Conservation (phyloP, 2,797 vertebrate genomes). For the Rhincodon typus region DNA sequence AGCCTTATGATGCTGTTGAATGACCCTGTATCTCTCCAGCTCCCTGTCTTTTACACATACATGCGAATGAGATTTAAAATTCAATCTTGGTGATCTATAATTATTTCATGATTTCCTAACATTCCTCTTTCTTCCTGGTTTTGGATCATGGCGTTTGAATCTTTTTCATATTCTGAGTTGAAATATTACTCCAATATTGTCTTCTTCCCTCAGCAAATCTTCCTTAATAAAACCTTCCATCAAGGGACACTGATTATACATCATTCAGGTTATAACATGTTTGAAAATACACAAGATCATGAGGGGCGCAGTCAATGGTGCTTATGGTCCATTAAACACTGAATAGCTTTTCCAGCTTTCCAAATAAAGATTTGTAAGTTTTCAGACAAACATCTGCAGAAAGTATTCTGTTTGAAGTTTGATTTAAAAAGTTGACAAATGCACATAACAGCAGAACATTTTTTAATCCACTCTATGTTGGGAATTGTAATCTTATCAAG, state of each 20-base stretch:
- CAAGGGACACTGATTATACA: not conserved
- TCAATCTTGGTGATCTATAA: not conserved
- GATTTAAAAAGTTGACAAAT: not conserved
- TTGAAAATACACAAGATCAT: not conserved
- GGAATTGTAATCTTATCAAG: not conserved
- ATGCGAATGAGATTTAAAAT: not conserved
- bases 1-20: no score
- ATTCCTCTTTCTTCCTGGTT: not conserved
- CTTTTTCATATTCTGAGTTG: not conserved
- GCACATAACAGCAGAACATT: not conserved
- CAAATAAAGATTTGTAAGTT: not conserved
- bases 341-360: slow-evolving; percentile 11
- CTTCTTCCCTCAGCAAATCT: not conserved
- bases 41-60: not conserved
- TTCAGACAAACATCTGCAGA: slow-evolving; percentile 31
- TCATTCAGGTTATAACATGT: not conserved
- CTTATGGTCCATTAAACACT: not conserved
- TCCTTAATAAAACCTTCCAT: slow-evolving; percentile 19
- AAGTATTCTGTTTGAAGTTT: slow-evolving; percentile 5
- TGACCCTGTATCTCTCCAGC: not conserved
- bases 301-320: not conserved
- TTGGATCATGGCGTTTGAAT: not conserved
- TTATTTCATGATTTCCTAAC: not conserved
- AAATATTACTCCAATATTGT: not conserved
- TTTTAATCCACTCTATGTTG: not conserved